These are phyloP conservation scores for Xiphophorus hellerii DNA, from an alignment of 2,113 vertebrate genomes.

Conservation along the genomic window DNA sequence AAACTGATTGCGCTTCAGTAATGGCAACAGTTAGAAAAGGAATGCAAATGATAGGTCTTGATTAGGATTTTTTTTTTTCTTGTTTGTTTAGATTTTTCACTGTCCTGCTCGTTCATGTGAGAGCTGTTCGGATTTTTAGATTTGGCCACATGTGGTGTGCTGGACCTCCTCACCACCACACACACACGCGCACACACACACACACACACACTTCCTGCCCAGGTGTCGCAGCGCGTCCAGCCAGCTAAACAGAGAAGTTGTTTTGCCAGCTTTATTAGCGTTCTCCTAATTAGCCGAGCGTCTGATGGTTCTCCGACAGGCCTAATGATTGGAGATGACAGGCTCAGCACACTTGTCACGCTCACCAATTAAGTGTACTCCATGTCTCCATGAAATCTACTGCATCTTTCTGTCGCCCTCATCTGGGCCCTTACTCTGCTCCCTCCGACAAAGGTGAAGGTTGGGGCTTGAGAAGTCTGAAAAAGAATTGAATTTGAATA, in stretches of 20 bases:
- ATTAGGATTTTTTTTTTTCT: slow-evolving; percentile 77
- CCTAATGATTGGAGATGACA: slow-evolving; percentile 99
- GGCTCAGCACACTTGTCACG: slow-evolving; percentile 95
- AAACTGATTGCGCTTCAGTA: slow-evolving; percentile 92
- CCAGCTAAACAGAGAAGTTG: slow-evolving; percentile 98
- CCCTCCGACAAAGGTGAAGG: slow-evolving; percentile 90
- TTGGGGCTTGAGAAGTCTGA: background rate
- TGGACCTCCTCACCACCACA: slow-evolving; percentile 54
- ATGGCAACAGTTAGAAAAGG: slow-evolving; percentile 86
- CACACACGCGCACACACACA: slow-evolving; percentile 4
- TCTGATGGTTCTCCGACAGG: slow-evolving; percentile 99
- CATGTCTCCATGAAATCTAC: slow-evolving; percentile 99
- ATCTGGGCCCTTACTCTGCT: slow-evolving; percentile 16
- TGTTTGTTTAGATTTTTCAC: background rate
- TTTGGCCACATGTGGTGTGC: background rate
- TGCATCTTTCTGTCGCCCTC: slow-evolving; percentile 97
- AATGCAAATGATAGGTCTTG: slow-evolving; percentile 87
- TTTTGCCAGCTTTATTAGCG: slow-evolving; percentile 99
- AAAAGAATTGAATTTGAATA: background rate
- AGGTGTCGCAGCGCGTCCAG: slow-evolving; percentile 85
- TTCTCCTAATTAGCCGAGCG: slow-evolving; percentile 99
- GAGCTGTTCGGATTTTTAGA: background rate
- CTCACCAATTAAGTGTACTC: slow-evolving; percentile 98
- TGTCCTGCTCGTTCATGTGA: slow-evolving; percentile 18
- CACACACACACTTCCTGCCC: slow-evolving; percentile 30